These are phyloP conservation scores for Apodemus sylvaticus DNA, from an alignment of 2,113 vertebrate genomes.

Conservation along the genomic window DNA sequence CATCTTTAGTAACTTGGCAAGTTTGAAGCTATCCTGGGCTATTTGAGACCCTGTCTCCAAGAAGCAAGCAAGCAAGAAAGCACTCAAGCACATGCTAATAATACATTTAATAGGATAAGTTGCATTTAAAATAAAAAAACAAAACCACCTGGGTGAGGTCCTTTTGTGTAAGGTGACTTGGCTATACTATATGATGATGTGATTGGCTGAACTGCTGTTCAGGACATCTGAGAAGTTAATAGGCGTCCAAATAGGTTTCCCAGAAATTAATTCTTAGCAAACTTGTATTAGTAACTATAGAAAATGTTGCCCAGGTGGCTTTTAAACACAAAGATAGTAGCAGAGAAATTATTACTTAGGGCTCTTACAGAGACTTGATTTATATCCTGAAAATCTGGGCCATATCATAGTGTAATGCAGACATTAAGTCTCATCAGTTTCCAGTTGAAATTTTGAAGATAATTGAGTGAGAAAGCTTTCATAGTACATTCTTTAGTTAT, in stretches of 20 bases:
- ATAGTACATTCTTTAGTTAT: neutral
- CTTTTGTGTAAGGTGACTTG: neutral
- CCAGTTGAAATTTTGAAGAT: neutral
- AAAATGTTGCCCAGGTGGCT: conserved; percentile 45
- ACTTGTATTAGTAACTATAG: neutral
- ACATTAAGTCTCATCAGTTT: neutral
- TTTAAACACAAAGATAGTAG: conserved; percentile 51
- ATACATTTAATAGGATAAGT: neutral
- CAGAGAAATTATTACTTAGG: neutral
- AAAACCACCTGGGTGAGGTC: neutral
- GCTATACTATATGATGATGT: neutral
- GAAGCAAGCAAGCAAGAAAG: neutral
- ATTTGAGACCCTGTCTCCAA: neutral
- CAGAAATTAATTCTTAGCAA: conserved; percentile 40
- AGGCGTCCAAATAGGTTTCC: conserved; percentile 57
- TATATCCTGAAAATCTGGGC: conserved; percentile 34
- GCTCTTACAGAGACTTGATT: conserved; percentile 31
- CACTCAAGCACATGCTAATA: neutral
- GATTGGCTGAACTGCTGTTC: neutral
- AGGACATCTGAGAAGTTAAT: conserved; percentile 59
- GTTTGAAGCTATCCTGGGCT: neutral
- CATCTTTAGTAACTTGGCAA: neutral
- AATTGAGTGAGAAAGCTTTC: neutral
- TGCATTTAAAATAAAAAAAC: conserved; percentile 15
- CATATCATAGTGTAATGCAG: neutral